A percentile compares a stretch with the other conserved stretches of the same genome.
phyloP scores from a whole-genome alignment of 2,113 vertebrate genomes.

The Oryzias curvinotus region DNA sequence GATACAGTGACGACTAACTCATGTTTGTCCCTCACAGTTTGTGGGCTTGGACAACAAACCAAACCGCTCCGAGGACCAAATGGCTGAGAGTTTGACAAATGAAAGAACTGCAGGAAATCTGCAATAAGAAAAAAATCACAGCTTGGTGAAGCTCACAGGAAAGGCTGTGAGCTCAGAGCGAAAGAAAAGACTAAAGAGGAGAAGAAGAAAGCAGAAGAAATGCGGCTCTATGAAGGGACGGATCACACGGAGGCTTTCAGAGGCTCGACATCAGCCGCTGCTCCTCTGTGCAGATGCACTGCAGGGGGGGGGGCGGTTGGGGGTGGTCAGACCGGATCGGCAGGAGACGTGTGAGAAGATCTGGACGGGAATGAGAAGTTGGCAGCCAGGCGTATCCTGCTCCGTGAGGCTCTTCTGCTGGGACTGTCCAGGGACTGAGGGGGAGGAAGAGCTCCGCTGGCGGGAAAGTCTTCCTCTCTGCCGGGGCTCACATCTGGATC shows the following conservation, averaged over 20 bases:
- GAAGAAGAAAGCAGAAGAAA: constrained; percentile 7
- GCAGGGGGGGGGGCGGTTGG: not conserved
- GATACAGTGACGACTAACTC: constrained; percentile 66
- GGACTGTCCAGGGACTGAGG: constrained; percentile 79
- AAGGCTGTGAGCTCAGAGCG: constrained; percentile 1
- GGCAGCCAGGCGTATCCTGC: constrained; percentile 89
- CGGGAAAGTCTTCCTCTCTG: not conserved
- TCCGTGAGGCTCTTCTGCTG: constrained; percentile 85
- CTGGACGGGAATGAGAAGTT: constrained; percentile 91
- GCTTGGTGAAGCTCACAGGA: constrained; percentile 17
- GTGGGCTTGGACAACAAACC: not conserved
- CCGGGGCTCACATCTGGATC: constrained; percentile 9
- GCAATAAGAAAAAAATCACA: constrained; percentile 50
- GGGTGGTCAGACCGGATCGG: constrained; percentile 67
- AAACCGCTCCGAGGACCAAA: constrained; percentile 15
- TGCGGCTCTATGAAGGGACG: not conserved
- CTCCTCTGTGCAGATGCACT: too few species aligned
- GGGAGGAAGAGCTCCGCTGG: constrained; percentile 9
- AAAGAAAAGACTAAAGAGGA: not conserved
- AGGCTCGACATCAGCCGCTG: too few species aligned
- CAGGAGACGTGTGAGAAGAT: constrained; percentile 1
- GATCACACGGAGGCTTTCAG: too few species aligned
- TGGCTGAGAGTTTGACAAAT: constrained; percentile 34
- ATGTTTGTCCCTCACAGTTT: not conserved
- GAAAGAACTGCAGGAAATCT: constrained; percentile 63